Evolutionary conservation across 2,888 invertebrate genomes (phyloP), one percentile per base, ranked within the genome.

Genomic region (Clivina fossor): DNA sequence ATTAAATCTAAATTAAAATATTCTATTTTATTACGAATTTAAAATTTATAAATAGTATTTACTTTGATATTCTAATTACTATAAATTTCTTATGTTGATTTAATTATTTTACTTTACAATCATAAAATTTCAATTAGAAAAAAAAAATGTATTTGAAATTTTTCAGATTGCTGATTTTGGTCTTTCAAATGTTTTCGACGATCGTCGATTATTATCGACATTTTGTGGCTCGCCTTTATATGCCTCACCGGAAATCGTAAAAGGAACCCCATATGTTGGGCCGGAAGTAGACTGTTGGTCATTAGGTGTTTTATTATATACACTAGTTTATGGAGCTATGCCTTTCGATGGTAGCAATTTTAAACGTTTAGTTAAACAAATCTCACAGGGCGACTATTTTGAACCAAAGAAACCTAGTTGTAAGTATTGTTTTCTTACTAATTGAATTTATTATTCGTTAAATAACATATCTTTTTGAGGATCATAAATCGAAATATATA

Each of bases 291-390:
- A 90, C 69, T 89, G 89, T 70, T 90, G 89, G 98, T 97, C 97
- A 18, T 77, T 99, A 59, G 99, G 98, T 51, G 55, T 55, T 3
- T 40, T 55, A 4, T 24, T 33, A 4, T 99, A 99, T 74, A 98
- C 98, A 40, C 80, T 99, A 68, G 97, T 99, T 63, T 99, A 98
- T 74, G 98, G 98, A 65, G 95, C 97, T 62, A 99, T 99, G 99
- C 99, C 92, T 49, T 98, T 98, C 73, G 98, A 98, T 77, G 98
- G 98, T 58, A 93, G 94, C 60, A 96, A 98, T 78, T 98, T 98
- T 76, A 95, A 95, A 75, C 85, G 93, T 67, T 84, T 99, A 69
- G 95, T 96, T 61, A 88, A 91, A 70, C 96, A 97, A 77, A 98
- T 98, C 70, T 95, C 96, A 66, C 89, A 91, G 70, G 97, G 97